Conservation (phyloP, 2,797 vertebrate species). For the Darevskia mixta region DNA sequence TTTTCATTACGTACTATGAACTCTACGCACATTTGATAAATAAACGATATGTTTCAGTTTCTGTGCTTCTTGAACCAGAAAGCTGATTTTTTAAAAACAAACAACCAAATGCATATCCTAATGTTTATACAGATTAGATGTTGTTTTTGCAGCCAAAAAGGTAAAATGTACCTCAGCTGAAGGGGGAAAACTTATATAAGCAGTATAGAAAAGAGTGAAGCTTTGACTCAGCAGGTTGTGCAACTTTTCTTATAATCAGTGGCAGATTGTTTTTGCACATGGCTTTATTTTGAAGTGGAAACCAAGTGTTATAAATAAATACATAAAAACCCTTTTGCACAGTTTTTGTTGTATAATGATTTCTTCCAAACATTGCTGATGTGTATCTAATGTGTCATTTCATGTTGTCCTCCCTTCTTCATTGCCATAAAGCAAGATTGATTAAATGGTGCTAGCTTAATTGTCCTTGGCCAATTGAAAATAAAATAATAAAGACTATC, state of each 20-base stretch:
- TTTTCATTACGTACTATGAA: not conserved
- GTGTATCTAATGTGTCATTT: slow-evolving; percentile 19
- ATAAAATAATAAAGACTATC: not conserved
- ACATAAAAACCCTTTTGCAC: slow-evolving; percentile 65
- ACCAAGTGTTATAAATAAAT: slow-evolving; percentile 77
- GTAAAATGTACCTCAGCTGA: not conserved
- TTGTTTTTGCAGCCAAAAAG: slow-evolving; percentile 30
- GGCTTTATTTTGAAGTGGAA: slow-evolving; percentile 66
- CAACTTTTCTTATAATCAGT: slow-evolving; percentile 22
- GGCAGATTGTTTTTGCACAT: slow-evolving; percentile 63
- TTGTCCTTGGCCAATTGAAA: not conserved
- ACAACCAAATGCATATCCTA: not conserved
- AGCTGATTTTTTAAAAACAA: not conserved
- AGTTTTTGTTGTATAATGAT: slow-evolving; percentile 57
- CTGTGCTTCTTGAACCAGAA: slow-evolving; percentile 2
- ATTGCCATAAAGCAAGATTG: not conserved
- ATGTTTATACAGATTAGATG: slow-evolving; percentile 16
- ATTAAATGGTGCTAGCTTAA: not conserved
- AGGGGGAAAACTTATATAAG: not conserved
- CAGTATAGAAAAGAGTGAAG: slow-evolving; percentile 16
- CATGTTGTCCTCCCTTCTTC: not conserved
- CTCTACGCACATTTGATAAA: slow-evolving; percentile 20
- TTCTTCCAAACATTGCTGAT: slow-evolving; percentile 56
- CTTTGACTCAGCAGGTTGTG: not conserved
- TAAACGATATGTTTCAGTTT: slow-evolving; percentile 30